Conservation (phyloP, 2,888 invertebrate genomes). For the Tribolium freemani region DNA sequence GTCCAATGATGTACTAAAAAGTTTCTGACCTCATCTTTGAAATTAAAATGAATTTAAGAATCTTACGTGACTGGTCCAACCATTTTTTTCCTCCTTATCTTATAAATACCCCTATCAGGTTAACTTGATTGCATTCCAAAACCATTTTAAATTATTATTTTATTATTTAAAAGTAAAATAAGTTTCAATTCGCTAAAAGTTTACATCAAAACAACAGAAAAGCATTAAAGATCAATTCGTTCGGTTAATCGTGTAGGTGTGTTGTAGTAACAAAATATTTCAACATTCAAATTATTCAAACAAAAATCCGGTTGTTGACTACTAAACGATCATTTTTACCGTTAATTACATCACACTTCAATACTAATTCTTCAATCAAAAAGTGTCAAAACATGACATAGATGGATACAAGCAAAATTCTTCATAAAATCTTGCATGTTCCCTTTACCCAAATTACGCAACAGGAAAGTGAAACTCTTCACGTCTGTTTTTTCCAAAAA, state of each 20-base stretch:
- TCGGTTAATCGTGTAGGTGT: neutral
- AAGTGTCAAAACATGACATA: neutral
- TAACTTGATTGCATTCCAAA: too few species aligned
- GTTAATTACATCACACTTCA: conserved; percentile 15
- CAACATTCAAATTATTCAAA: conserved; percentile 1
- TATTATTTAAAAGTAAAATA: too few species aligned
- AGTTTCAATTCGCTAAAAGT: neutral
- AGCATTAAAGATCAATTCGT: neutral
- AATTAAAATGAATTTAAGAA: too few species aligned
- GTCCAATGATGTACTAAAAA: too few species aligned
- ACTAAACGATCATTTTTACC: neutral
- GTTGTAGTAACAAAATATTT: neutral
- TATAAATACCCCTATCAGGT: too few species aligned
- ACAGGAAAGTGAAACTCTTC: neutral
- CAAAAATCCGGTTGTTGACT: conserved; percentile 6
- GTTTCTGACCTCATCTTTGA: too few species aligned
- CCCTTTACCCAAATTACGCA: neutral
- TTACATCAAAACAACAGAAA: neutral
- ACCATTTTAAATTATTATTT: too few species aligned
- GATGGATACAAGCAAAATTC: neutral
- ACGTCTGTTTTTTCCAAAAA: neutral
- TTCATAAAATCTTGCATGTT: neutral
- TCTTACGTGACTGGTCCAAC: too few species aligned
- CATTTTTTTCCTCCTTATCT: too few species aligned
- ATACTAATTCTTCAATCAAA: neutral